Evolutionary conservation across 2,113 vertebrate species (phyloP).

Genomic region (Sminthopsis crassicaudata): DNA sequence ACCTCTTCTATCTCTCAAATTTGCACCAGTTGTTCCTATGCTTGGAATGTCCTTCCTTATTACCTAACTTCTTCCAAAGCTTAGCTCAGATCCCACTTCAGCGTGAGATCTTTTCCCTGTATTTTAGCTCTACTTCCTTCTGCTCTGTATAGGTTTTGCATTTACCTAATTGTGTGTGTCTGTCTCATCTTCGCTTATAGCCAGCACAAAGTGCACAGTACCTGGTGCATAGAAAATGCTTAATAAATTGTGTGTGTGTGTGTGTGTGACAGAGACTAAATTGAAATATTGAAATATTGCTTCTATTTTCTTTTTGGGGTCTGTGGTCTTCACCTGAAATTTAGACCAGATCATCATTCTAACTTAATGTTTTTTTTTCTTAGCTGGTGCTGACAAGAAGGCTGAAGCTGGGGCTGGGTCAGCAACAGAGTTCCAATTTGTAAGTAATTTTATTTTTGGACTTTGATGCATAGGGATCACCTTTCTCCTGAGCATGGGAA

Average conservation of each 20-base stretch:
- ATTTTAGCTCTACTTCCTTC: not conserved
- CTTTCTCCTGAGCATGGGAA: not conserved
- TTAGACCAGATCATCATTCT: not conserved
- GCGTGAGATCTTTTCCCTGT: not conserved
- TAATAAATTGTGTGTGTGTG: not conserved
- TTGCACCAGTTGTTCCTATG: not conserved
- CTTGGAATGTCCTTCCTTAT: not conserved
- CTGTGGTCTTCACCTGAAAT: not conserved
- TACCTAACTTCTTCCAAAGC: not conserved
- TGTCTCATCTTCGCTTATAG: not conserved
- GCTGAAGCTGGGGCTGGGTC: constrained; percentile 98
- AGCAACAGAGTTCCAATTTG: constrained; percentile 98
- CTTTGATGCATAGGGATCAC: no score
- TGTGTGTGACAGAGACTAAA: not conserved
- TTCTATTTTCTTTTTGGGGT: not conserved
- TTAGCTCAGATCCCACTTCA: not conserved
- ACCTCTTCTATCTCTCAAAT: not conserved
- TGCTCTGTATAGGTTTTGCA: no score
- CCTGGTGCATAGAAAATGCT: not conserved
- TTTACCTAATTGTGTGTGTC: no score
- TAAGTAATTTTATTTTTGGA: constrained; percentile 85
- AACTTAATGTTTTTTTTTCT: constrained; percentile 51
- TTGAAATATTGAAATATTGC: not conserved
- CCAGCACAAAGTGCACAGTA: not conserved
- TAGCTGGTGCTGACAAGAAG: constrained; percentile 98